Evolutionary conservation across 2,113 vertebrate genomes (phyloP).

Genomic region (Spilogale gracilis): DNA sequence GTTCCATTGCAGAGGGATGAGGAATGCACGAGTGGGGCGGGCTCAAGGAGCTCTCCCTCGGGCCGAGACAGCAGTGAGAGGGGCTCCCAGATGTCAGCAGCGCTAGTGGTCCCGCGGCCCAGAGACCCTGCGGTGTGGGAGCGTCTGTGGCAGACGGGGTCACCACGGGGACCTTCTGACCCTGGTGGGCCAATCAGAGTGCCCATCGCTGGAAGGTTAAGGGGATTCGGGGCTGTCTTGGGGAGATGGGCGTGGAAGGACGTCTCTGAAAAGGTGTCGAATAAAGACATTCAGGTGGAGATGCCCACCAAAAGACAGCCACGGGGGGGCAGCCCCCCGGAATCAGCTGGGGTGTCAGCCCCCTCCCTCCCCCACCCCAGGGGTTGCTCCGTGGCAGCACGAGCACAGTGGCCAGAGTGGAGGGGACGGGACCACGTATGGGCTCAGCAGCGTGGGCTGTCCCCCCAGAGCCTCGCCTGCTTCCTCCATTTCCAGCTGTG

Average conservation of each 20-base stretch:
- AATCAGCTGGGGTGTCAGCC: too few species aligned
- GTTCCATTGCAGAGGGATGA: neutral
- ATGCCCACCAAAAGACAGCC: neutral
- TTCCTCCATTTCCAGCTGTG: neutral
- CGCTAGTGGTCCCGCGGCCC: fast-evolving
- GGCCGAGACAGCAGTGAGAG: neutral
- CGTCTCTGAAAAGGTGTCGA: neutral
- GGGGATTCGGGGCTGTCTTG: too few species aligned
- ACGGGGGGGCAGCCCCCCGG: neutral
- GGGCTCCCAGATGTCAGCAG: neutral
- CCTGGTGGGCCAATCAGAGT: too few species aligned
- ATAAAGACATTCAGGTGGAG: neutral
- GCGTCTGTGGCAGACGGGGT: too few species aligned
- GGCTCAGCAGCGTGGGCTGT: neutral
- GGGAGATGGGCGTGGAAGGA: neutral
- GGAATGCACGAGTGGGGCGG: too few species aligned
- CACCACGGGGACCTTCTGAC: neutral
- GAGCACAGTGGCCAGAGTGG: neutral
- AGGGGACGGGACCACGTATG: neutral
- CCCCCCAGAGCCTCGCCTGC: neutral
- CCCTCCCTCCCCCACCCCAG: neutral
- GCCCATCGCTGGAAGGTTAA: neutral
- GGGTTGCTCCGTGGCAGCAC: neutral
- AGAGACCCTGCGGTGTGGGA: neutral
- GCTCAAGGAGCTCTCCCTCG: too few species aligned